phyloP scores from a whole-genome alignment of 2,888 invertebrate genomes.

The Oxytorus armatus region DNA sequence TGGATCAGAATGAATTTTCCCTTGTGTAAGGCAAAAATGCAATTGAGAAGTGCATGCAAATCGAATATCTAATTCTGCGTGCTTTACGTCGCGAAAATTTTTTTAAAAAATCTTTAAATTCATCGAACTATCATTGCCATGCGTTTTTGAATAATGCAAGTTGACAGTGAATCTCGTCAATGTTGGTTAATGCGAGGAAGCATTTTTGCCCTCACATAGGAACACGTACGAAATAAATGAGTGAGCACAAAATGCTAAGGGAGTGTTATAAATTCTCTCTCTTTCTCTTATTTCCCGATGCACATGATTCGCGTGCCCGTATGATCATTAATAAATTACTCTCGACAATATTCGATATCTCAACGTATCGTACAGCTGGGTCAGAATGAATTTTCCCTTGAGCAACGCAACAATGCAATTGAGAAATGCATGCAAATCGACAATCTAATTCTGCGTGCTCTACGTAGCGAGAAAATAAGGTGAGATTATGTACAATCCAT shows the following conservation, averaged over 20 bases:
- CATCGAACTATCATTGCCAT: too few relatives aligned
- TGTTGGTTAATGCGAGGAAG: too few relatives aligned
- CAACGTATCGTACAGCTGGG: slow-evolving; percentile 27
- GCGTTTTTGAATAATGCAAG: too few relatives aligned
- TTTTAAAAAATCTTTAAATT: background rate
- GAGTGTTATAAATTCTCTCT: background rate
- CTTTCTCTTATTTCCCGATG: background rate
- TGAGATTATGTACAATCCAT: slow-evolving; percentile 3
- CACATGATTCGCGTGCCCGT: slow-evolving; percentile 11
- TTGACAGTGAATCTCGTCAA: too few relatives aligned
- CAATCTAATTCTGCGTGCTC: slow-evolving; percentile 38
- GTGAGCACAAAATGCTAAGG: too few relatives aligned
- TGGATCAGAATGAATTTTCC: slow-evolving; percentile 43
- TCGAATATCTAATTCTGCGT: slow-evolving; percentile 35
- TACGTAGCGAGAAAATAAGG: slow-evolving; percentile 31
- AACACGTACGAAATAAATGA: too few relatives aligned
- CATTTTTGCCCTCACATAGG: too few relatives aligned
- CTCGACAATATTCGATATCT: slow-evolving; percentile 43
- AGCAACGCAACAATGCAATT: slow-evolving; percentile 57
- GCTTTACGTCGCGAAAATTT: slow-evolving; percentile 20
- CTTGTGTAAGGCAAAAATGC: slow-evolving; percentile 57
- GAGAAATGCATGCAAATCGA: slow-evolving; percentile 36
- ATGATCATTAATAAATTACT: slow-evolving; percentile 51
- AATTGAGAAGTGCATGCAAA: slow-evolving; percentile 42
- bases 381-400: slow-evolving; percentile 47